A percentile compares a stretch with the other conserved stretches of the same genome.
Evolutionary conservation across 1,140 invertebrate species (phyloP).

Genomic region (Bicyclus anynana): DNA sequence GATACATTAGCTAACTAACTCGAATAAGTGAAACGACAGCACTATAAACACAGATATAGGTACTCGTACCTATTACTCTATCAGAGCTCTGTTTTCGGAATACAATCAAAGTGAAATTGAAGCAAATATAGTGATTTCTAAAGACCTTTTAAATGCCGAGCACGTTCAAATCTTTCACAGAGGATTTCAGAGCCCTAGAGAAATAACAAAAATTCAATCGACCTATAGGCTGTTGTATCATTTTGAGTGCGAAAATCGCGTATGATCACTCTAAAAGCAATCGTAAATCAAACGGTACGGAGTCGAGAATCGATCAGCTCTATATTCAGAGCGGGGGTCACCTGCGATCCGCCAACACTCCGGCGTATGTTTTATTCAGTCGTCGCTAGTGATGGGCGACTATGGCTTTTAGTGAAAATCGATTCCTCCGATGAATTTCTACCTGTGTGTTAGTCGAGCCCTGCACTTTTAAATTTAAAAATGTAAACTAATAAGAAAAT

Average conservation of each 20-base stretch:
- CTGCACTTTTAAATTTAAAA: background rate
- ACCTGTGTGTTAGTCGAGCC: background rate
- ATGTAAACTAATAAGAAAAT: background rate
- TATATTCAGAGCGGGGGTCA: slow-evolving; percentile 23
- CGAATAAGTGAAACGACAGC: too few relatives aligned
- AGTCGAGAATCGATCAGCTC: slow-evolving; percentile 13
- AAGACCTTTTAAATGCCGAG: slow-evolving; percentile 7
- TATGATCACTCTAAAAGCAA: slow-evolving; percentile 8
- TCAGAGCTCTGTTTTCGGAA: background rate
- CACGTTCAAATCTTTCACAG: slow-evolving; percentile 12
- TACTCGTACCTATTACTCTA: background rate
- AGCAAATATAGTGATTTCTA: slow-evolving; percentile 13
- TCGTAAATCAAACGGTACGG: slow-evolving; percentile 5
- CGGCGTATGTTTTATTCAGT: slow-evolving; percentile 52
- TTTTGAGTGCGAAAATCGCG: background rate
- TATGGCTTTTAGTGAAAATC: slow-evolving; percentile 5
- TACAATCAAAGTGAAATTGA: slow-evolving; percentile 7
- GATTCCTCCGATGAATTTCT: background rate
- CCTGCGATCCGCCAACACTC: slow-evolving; percentile 23
- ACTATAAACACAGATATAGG: too few relatives aligned
- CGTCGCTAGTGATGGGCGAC: slow-evolving; percentile 5
- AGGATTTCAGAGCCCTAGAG: slow-evolving; percentile 7
- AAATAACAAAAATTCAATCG: slow-evolving; percentile 18
- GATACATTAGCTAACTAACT: too few relatives aligned
- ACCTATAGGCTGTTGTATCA: slow-evolving; percentile 9